Conservation (phyloP, 2,888 invertebrate genomes). For the Mythimna ferrago region DNA sequence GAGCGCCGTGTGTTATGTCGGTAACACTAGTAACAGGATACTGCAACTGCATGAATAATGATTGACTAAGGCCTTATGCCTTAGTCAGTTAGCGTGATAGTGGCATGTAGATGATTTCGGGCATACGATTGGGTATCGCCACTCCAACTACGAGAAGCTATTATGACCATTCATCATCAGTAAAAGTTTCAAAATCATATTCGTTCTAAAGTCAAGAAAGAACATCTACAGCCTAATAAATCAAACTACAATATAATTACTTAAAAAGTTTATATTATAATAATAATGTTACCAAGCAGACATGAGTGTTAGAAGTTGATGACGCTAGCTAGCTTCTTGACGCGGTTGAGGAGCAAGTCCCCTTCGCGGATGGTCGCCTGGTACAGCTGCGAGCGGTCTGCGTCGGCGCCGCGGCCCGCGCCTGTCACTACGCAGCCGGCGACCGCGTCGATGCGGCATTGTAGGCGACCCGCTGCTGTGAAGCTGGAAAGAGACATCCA, state of each 20-base stretch:
- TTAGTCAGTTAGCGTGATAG: background rate
- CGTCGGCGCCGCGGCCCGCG: slow-evolving; percentile 87
- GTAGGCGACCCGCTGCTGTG: slow-evolving; percentile 98
- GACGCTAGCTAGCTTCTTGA: slow-evolving; percentile 99
- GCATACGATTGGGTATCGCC: background rate
- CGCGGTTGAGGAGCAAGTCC: slow-evolving; percentile 98
- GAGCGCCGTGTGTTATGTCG: background rate
- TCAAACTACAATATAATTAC: slow-evolving; percentile 57
- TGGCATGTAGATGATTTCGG: too few species aligned
- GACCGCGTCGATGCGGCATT: slow-evolving; percentile 99
- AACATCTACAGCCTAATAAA: slow-evolving; percentile 25
- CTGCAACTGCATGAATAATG: background rate
- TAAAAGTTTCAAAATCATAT: background rate
- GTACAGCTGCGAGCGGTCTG: slow-evolving; percentile 93
- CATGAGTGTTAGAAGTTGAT: slow-evolving; percentile 96
- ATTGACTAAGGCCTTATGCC: too few species aligned
- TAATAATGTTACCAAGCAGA: slow-evolving; percentile 58
- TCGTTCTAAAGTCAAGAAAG: background rate
- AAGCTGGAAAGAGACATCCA: slow-evolving; percentile 90
- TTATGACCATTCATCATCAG: background rate
- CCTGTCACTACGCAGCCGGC: slow-evolving; percentile 98
- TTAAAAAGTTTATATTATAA: slow-evolving; percentile 58
- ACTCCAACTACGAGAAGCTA: background rate
- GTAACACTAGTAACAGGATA: background rate
- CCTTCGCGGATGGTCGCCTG: slow-evolving; percentile 99